phyloP scores from a whole-genome alignment of 1,140 invertebrate species.

The Platyura marginata region DNA sequence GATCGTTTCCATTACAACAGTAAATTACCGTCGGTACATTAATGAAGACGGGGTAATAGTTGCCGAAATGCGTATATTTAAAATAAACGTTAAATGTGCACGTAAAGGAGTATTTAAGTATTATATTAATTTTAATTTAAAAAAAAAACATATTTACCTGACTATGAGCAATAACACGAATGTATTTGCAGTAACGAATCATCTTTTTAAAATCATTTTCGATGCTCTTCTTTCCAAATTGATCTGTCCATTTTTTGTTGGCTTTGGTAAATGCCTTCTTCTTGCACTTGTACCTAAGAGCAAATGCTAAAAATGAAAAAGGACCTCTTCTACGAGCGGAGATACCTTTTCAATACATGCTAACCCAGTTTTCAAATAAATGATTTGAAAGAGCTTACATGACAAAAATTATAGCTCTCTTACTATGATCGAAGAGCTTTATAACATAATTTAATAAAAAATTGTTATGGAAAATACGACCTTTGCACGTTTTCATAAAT shows the following conservation, averaged over 20 bases:
- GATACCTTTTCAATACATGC: conserved; percentile 22
- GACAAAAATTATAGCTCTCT: conserved; percentile 34
- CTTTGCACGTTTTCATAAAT: too few species aligned
- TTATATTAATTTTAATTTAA: too few species aligned
- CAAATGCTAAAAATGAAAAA: background rate
- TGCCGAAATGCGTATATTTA: background rate
- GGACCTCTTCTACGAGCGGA: conserved; percentile 31
- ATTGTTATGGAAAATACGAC: too few species aligned
- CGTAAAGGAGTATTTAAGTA: background rate
- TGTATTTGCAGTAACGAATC: conserved; percentile 93
- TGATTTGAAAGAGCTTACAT: conserved; percentile 16
- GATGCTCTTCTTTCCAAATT: conserved; percentile 89
- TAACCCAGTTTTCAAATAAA: conserved; percentile 8
- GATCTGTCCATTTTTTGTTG: conserved; percentile 97
- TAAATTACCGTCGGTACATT: too few species aligned
- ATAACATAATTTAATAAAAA: too few species aligned
- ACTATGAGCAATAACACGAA: conserved; percentile 93
- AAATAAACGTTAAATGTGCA: background rate
- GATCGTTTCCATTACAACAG: too few species aligned
- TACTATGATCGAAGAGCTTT: conserved; percentile 45
- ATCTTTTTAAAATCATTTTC: conserved; percentile 94
- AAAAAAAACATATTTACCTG: conserved; percentile 74
- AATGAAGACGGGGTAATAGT: too few species aligned
- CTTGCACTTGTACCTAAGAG: conserved; percentile 92
- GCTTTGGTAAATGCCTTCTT: conserved; percentile 99